Conservation (phyloP, 2,113 vertebrate species). For the Bungarus multicinctus region DNA sequence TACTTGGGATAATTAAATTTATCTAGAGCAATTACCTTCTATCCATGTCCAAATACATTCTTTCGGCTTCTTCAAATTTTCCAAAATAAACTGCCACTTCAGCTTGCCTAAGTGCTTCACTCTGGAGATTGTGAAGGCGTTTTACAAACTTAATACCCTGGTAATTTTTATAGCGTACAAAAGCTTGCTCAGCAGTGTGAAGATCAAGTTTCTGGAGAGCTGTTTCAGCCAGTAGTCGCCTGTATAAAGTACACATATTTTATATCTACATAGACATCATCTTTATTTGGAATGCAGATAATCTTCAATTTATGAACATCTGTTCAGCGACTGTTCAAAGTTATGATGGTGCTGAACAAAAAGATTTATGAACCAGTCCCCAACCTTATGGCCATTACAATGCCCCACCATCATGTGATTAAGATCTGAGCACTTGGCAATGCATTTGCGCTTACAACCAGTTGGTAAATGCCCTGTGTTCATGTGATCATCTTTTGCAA, state of each 20-base stretch:
- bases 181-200: conserved; percentile 88
- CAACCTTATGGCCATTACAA: not conserved
- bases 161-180: conserved; percentile 93
- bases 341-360: not conserved
- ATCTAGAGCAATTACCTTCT: conserved; percentile 77
- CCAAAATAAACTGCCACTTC: conserved; percentile 94
- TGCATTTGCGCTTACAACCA: not conserved
- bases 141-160: conserved; percentile 96
- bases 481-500: not conserved
- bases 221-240: conserved; percentile 93
- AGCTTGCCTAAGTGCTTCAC: conserved; percentile 90
- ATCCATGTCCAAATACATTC: conserved; percentile 95
- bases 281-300: not conserved
- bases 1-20: not conserved
- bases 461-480: not conserved
- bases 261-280: not conserved
- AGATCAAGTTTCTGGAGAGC: conserved; percentile 93
- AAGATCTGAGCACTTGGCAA: not conserved
- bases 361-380: not conserved
- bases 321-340: not conserved
- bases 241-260: conserved; percentile 49
- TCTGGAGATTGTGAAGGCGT: conserved; percentile 86
- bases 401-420: not conserved
- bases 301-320: not conserved
- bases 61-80: conserved; percentile 94